These are phyloP conservation scores for Aphis gossypii DNA, from an alignment of 1,140 invertebrate genomes.

Conservation along the genomic window DNA sequence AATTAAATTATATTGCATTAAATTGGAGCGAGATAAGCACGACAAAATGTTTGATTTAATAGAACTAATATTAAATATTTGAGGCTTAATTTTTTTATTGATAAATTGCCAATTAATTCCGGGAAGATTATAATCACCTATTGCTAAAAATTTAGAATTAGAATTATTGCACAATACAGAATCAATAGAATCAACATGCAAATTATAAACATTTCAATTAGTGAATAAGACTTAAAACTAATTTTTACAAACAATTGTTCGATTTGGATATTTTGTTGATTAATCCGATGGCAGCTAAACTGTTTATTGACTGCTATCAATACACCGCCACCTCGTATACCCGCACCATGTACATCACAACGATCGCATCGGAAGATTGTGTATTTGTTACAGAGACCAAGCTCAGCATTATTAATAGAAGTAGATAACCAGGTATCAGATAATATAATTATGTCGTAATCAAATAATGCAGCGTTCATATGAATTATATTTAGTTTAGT, in stretches of 20 bases:
- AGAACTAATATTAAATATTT: slow-evolving; percentile 36
- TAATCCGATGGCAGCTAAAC: slow-evolving; percentile 23
- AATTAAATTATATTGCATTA: slow-evolving; percentile 45
- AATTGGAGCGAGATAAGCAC: slow-evolving; percentile 37
- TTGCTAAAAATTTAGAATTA: slow-evolving; percentile 22
- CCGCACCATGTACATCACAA: background rate
- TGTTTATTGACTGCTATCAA: slow-evolving; percentile 32
- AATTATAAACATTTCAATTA: slow-evolving; percentile 42
- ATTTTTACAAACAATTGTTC: slow-evolving; percentile 46
- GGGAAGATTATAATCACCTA: slow-evolving; percentile 26
- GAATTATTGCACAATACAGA: slow-evolving; percentile 6
- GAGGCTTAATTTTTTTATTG: slow-evolving; percentile 9
- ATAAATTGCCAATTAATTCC: slow-evolving; percentile 14
- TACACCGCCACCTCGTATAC: slow-evolving; percentile 32
- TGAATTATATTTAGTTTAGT: background rate
- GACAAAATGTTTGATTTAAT: slow-evolving; percentile 39
- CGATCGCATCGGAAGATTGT: slow-evolving; percentile 24
- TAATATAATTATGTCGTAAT: slow-evolving; percentile 38
- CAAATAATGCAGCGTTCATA: slow-evolving; percentile 9
- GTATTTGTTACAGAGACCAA: slow-evolving; percentile 39
- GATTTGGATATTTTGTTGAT: slow-evolving; percentile 19
- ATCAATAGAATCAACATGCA: slow-evolving; percentile 33
- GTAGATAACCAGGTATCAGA: slow-evolving; percentile 39
- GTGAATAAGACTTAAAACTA: slow-evolving; percentile 37
- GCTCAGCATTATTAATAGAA: slow-evolving; percentile 38